phyloP scores from a whole-genome alignment of 2,888 invertebrate species.

The Hydroisotoma schaefferi region DNA sequence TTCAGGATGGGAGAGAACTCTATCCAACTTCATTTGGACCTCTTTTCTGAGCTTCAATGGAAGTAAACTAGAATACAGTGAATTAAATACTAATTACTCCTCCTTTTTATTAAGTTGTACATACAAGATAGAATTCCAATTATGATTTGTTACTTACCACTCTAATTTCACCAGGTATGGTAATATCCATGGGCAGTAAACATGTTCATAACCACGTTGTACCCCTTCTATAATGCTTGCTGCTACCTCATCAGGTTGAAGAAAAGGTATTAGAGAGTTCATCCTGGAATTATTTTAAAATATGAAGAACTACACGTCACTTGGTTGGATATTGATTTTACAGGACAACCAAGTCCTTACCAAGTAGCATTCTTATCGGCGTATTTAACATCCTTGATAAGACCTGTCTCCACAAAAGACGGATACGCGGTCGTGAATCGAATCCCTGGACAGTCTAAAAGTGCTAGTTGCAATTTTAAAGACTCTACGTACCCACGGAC shows the following conservation, averaged over 20 bases:
- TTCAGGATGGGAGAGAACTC: neutral
- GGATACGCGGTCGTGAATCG: constrained; percentile 11
- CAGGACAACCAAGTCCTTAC: neutral
- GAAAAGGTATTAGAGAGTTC: neutral
- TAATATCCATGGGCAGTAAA: constrained; percentile 7
- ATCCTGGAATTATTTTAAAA: neutral
- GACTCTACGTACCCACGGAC: constrained; percentile 10
- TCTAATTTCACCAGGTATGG: constrained; percentile 1
- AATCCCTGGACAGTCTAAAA: constrained; percentile 4
- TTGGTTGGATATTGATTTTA: neutral
- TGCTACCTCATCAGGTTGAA: constrained; percentile 8
- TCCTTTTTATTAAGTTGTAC: neutral
- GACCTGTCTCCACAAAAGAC: constrained; percentile 1
- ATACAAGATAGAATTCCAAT: neutral
- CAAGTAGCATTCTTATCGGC: neutral
- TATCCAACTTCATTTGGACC: neutral
- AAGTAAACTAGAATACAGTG: neutral
- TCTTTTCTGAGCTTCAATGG: constrained; percentile 10
- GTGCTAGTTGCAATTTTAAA: constrained; percentile 6
- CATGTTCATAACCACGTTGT: constrained; percentile 9
- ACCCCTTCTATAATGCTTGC: constrained; percentile 10
- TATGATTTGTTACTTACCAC: constrained; percentile 8
- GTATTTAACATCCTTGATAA: constrained; percentile 12
- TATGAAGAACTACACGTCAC: neutral
- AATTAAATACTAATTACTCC: neutral